A percentile compares a stretch with the other conserved stretches of the same genome.
Evolutionary conservation across 1,140 invertebrate genomes (phyloP).

Genomic region (Rhizoglyphus robini): DNA sequence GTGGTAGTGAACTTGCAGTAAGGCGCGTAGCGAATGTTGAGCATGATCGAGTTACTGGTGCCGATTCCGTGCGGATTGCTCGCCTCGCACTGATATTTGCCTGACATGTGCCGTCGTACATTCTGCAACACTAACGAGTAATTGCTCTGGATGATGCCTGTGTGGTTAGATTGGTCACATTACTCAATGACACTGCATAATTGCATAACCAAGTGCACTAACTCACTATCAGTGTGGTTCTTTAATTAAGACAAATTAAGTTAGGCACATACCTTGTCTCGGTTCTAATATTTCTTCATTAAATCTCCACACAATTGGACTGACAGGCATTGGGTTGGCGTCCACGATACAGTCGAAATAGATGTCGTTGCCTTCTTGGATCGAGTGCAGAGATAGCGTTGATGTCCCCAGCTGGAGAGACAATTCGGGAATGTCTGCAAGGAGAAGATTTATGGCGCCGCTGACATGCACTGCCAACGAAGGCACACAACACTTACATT

Average conservation of each 20-base stretch:
- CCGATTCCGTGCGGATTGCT: conserved; percentile 27
- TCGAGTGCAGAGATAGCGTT: conserved; percentile 49
- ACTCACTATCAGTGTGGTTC: too few species aligned
- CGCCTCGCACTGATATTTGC: conserved; percentile 28
- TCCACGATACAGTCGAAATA: conserved; percentile 57
- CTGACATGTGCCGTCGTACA: conserved; percentile 27
- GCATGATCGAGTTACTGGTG: conserved; percentile 27
- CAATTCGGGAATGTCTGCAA: conserved; percentile 66
- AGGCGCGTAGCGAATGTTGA: conserved; percentile 48
- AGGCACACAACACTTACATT: conserved; percentile 19
- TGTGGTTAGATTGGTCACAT: too few species aligned
- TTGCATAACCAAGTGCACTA: too few species aligned
- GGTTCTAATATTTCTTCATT: conserved; percentile 24
- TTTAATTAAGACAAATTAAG: background rate
- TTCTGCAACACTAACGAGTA: conserved; percentile 29
- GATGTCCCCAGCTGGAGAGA: conserved; percentile 63
- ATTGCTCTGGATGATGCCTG: conserved; percentile 29
- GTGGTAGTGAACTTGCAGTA: conserved; percentile 16
- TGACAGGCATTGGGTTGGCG: conserved; percentile 24
- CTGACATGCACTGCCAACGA: background rate
- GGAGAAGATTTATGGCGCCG: background rate
- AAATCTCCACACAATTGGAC: conserved; percentile 22
- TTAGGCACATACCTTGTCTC: conserved; percentile 15
- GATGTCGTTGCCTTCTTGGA: conserved; percentile 57
- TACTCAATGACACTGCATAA: too few species aligned